phyloP scores from a whole-genome alignment of 2,888 invertebrate genomes.

The Leucophora obtusa region DNA sequence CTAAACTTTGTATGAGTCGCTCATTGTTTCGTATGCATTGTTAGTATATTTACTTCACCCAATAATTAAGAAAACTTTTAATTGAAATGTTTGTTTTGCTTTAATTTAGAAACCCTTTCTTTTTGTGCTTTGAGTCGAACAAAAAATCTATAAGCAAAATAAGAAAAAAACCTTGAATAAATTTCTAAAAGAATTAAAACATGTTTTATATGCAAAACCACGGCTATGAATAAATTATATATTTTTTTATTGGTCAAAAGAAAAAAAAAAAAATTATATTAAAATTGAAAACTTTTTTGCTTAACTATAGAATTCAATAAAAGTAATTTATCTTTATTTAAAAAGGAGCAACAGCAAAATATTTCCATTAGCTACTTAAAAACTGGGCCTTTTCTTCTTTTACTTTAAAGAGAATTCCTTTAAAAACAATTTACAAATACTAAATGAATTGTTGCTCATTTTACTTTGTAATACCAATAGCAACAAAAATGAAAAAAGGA shows the following conservation, averaged over 20 bases:
- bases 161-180: not conserved
- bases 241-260: not conserved
- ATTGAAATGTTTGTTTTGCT: not conserved
- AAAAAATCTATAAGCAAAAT: not conserved
- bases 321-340: not conserved
- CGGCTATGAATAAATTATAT: slow-evolving; percentile 19
- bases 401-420: not conserved
- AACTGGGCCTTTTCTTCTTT: not conserved
- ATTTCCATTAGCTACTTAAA: not conserved
- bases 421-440: not conserved
- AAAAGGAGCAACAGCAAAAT: not conserved
- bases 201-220: slow-evolving; percentile 1
- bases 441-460: not conserved
- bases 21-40: not conserved
- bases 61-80: not conserved
- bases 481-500: not conserved
- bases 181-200: not conserved
- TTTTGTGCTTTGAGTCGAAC: not conserved
- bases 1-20: not conserved
- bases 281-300: not conserved
- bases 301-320: not conserved
- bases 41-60: not conserved
- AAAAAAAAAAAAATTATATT: not conserved
- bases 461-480: not conserved
- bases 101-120: not conserved